Evolutionary conservation across 2,113 vertebrate species (phyloP), one percentile per base, ranked within the genome.

Genomic region (Prionailurus bengalensis): DNA sequence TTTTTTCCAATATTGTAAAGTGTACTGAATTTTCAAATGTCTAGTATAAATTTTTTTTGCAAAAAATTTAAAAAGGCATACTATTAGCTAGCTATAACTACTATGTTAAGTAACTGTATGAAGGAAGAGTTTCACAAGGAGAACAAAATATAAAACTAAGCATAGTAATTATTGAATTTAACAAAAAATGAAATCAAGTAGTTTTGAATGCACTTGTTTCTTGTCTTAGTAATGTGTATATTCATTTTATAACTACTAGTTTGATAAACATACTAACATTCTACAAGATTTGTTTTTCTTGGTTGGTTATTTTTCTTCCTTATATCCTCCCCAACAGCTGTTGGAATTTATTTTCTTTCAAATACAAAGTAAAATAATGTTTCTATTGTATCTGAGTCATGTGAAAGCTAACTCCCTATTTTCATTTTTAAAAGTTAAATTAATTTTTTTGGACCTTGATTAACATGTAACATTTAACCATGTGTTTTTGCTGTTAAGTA

Each of bases 41-140:
- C 82, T 96, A 96, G 83, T 81, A 95, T 97, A 97, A 73, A 95
- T 93, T 97, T 98, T 89, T 91, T 98, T 89, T 98, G 97, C 98
- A 98, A 97, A 99, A 98, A 98, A 98, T 95, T 97, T 82, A 97
- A 97, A 98, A 98, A 98, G 97, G 91, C 63, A 95, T 95, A 97
- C 87, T 98, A 96, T 97, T 96, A 97, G 97, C 97, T 95, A 95
- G 90, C 96, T 98, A 95, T 89, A 92, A 97, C 89, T 98, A 98
- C 79, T 94, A 48, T 87, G 51, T 93, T 98, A 98, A 97, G 96
- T 98, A 98, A 96, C 53, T 78, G 65, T 79, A 95, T 94, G 70
- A 98, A 98, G 97, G 86, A 98, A 96, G 98, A 98, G 98, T 95
- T 98, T 98, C 98, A 98, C 95, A 98, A 98, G 95, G 97, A 96